Conservation (phyloP, 2,888 invertebrate species). For the Fragum whitleyi region DNA sequence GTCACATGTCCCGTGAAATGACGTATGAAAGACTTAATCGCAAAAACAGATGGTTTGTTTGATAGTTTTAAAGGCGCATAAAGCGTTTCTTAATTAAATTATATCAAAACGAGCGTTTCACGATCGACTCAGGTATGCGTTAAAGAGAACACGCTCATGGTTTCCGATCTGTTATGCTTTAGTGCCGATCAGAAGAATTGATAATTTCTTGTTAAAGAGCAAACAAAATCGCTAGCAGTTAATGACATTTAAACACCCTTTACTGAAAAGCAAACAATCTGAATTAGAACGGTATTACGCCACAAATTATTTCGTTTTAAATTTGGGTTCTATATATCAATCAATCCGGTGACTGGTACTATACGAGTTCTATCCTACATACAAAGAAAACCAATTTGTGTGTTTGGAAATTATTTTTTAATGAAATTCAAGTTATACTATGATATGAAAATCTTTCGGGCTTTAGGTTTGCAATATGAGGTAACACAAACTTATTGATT, state of each 20-base stretch:
- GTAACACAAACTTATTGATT: no score
- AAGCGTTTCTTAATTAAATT: conserved; percentile 19
- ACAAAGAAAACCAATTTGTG: no score
- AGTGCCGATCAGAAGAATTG: conserved; percentile 2
- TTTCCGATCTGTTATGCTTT: conserved; percentile 5
- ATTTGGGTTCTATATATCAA: no score
- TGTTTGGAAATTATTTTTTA: no score
- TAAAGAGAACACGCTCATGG: not conserved
- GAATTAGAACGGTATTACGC: no score
- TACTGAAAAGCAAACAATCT: not conserved
- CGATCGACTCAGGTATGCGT: not conserved
- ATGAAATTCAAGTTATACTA: no score
- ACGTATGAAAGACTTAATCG: conserved; percentile 15
- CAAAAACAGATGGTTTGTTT: conserved; percentile 15
- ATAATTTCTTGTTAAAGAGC: conserved; percentile 12
- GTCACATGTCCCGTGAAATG: conserved; percentile 20
- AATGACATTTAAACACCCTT: not conserved
- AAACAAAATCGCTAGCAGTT: not conserved
- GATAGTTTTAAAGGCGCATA: conserved; percentile 5
- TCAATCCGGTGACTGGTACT: no score
- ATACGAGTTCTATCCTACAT: no score
- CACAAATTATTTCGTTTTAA: no score
- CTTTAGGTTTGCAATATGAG: no score
- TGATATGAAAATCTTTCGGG: no score
- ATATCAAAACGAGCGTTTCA: not conserved